A percentile compares a stretch with the other conserved stretches of the same genome.
phyloP scores from a whole-genome alignment of 2,888 invertebrate species.

The Himalopsyche anomala region DNA sequence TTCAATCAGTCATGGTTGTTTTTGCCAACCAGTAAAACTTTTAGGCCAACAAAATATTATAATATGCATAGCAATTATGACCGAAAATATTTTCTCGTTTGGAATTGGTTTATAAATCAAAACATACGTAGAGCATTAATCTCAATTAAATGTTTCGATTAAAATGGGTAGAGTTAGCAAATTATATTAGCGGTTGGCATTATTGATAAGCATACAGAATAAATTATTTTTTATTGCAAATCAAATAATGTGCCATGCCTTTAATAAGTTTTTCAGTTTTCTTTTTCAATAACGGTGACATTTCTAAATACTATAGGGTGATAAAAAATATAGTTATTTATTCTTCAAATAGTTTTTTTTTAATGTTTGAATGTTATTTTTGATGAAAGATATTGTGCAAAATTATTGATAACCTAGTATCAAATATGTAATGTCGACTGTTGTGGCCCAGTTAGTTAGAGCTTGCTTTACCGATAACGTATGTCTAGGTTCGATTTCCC shows the following conservation, averaged over 20 bases:
- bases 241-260: not conserved
- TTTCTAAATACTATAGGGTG: too few relatives aligned
- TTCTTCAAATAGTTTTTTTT: too few relatives aligned
- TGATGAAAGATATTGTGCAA: too few relatives aligned
- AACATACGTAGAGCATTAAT: not conserved
- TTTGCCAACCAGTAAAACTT: constrained; percentile 7
- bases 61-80: not conserved
- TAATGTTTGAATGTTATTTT: too few relatives aligned
- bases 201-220: constrained; percentile 12
- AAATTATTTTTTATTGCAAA: not conserved
- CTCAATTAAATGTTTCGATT: constrained; percentile 33
- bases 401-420: too few relatives aligned
- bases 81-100: constrained; percentile 16
- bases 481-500: too few relatives aligned
- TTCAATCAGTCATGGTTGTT: constrained; percentile 22
- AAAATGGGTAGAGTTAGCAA: constrained; percentile 8
- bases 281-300: too few relatives aligned
- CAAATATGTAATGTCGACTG: too few relatives aligned
- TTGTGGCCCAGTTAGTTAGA: too few relatives aligned
- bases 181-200: constrained; percentile 2
- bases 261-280: too few relatives aligned
- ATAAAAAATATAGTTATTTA: too few relatives aligned
- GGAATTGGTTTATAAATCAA: constrained; percentile 17
- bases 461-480: too few relatives aligned
- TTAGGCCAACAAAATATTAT: not conserved